Conservation (phyloP, 2,888 invertebrate species). For the Quadriops clusia region DNA sequence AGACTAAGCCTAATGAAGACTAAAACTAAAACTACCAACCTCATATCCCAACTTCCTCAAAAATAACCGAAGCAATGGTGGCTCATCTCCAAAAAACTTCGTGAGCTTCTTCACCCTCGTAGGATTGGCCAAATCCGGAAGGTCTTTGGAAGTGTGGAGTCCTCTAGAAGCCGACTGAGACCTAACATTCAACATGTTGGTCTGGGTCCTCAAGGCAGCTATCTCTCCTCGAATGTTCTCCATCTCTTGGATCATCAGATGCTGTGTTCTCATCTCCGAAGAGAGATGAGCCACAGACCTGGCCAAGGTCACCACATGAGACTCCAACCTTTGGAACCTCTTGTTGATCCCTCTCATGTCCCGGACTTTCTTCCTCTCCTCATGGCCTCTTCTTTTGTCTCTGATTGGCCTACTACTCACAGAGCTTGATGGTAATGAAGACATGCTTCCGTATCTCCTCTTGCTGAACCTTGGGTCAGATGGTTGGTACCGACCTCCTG, state of each 20-base stretch:
- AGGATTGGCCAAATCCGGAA: constrained; percentile 71
- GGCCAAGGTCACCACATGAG: constrained; percentile 83
- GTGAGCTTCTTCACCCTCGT: constrained; percentile 78
- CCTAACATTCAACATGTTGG: constrained; percentile 47
- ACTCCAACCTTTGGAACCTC: constrained; percentile 77
- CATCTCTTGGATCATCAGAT: constrained; percentile 81
- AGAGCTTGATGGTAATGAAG: constrained; percentile 71
- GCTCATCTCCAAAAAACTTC: constrained; percentile 90
- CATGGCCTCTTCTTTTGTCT: constrained; percentile 58
- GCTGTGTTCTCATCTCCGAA: constrained; percentile 83
- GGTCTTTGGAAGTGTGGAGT: constrained; percentile 41
- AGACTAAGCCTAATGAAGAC: too few species aligned
- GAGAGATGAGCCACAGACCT: constrained; percentile 84
- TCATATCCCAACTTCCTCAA: constrained; percentile 85
- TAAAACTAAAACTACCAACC: constrained; percentile 42
- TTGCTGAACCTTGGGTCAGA: constrained; percentile 44
- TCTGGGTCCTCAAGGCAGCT: constrained; percentile 59
- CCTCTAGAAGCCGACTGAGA: constrained; percentile 55
- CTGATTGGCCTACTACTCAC: constrained; percentile 67
- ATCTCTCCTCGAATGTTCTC: constrained; percentile 77
- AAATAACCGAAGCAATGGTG: constrained; percentile 78
- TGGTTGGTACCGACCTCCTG: constrained; percentile 39
- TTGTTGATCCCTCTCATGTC: constrained; percentile 72
- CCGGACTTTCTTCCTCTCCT: constrained; percentile 62
- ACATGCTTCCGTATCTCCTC: constrained; percentile 67